Percentiles rank a stretch among this genome's conserved stretches.
These are phyloP conservation scores for Pyxicephalus adspersus DNA, from an alignment of 2,113 vertebrate genomes.

Conservation along the genomic window DNA sequence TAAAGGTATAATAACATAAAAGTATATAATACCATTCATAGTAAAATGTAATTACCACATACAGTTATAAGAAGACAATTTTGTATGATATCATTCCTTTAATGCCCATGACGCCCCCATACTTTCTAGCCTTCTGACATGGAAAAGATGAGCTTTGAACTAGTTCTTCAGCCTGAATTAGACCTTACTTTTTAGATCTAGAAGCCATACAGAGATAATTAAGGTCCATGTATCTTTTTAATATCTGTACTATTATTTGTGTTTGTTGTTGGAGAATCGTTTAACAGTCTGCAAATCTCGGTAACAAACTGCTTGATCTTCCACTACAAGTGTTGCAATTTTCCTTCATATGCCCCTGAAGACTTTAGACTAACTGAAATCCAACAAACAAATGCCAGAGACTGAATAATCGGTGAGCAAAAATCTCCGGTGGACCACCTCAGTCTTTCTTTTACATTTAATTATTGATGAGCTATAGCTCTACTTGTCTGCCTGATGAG, in stretches of 20 bases:
- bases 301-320: not conserved
- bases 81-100: too few species aligned
- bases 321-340: not conserved
- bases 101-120: too few species aligned
- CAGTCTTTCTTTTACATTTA: not conserved
- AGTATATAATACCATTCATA: too few species aligned
- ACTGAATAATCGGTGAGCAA: not conserved
- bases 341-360: not conserved
- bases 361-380: not conserved
- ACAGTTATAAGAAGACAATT: too few species aligned
- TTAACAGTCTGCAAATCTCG: not conserved
- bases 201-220: too few species aligned
- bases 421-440: not conserved
- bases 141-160: too few species aligned
- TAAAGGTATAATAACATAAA: too few species aligned
- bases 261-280: not conserved
- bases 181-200: too few species aligned
- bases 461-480: constrained; percentile 1
- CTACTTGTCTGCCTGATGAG: not conserved
- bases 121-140: too few species aligned
- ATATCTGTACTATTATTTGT: not conserved
- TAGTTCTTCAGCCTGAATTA: too few species aligned
- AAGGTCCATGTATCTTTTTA: too few species aligned
- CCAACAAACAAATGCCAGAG: not conserved
- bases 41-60: too few species aligned